Evolutionary conservation across 2,888 invertebrate species (phyloP).

Genomic region (Bellardia bayeri): DNA sequence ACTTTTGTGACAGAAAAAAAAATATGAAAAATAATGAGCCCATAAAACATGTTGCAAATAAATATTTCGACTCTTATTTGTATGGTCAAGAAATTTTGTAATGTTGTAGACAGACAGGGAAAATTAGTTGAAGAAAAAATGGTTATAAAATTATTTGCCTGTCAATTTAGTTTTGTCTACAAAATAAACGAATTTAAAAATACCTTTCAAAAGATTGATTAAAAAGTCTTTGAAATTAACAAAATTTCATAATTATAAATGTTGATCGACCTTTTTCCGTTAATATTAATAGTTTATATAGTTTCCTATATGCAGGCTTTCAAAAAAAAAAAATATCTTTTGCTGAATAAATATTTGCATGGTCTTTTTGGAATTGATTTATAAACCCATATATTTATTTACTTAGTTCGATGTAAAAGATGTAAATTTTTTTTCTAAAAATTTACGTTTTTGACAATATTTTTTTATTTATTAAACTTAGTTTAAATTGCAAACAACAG

Average conservation of each 20-base stretch:
- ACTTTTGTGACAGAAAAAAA: not conserved
- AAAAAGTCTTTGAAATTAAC: not conserved
- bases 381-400: not conserved
- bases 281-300: too few relatives aligned
- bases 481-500: too few relatives aligned
- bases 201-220: not conserved
- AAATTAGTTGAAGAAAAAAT: not conserved
- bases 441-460: not conserved
- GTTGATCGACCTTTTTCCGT: too few relatives aligned
- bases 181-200: not conserved
- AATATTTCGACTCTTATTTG: not conserved
- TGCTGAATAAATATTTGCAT: not conserved
- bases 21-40: not conserved
- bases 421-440: not conserved
- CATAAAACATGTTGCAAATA: constrained; percentile 39
- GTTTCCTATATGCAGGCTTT: too few relatives aligned
- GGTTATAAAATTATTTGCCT: not conserved
- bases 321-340: too few relatives aligned
- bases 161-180: not conserved
- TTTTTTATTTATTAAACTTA: too few relatives aligned
- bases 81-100: constrained; percentile 19
- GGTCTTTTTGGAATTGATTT: not conserved
- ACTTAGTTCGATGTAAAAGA: not conserved
- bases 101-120: not conserved
- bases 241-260: too few relatives aligned